Evolutionary conservation across 2,888 invertebrate genomes (phyloP), one percentile per base, ranked within the genome.

Genomic region (Sinelater perroti): DNA sequence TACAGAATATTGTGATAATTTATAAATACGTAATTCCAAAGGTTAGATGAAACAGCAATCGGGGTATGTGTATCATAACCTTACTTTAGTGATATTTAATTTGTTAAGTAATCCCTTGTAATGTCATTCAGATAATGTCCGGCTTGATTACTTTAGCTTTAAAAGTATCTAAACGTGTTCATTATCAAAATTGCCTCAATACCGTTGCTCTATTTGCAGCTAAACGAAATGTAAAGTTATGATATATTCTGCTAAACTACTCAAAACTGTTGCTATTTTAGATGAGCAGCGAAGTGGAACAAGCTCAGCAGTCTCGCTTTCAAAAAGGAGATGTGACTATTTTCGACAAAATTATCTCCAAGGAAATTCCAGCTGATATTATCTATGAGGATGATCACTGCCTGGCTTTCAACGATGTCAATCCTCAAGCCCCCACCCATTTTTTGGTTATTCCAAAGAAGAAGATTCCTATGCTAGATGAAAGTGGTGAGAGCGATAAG

Each of bases 401-500:
- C 72, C 75, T 94, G 42, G 93, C 91, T 1, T 92, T 94, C 76
- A 87, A 89, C 67, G 93, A 94, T 76, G 78, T 91, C 2, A 79
- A 83, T 28, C 91, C 93, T 0, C 91, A 92, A 74, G 93, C 93
- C 0, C 93, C 93, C 0, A 84, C 86, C 0, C 94, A 94, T 77
- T 92, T 93, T 72, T 80, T 94, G 3, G 90, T 94, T 3, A 90
- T 94, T 62, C 93, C 93, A 0, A 91, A 90, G 74, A 83, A 85
- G 64, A 80, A 85, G 42, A 89, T 94, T 61, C 77, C 86, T 0
- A 83, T 83, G 71, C 72, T 93, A 28, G 82, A 83, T 62, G 83
- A 85, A 61, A 85, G 86, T 18, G 80, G 80, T 1, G 83, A 83
- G 26, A 74, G 72, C 0, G 84, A 82, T 67, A 80, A 83, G 64